These are phyloP conservation scores for Urosaurus nigricauda DNA, from an alignment of 2,797 vertebrate genomes.

Conservation along the genomic window DNA sequence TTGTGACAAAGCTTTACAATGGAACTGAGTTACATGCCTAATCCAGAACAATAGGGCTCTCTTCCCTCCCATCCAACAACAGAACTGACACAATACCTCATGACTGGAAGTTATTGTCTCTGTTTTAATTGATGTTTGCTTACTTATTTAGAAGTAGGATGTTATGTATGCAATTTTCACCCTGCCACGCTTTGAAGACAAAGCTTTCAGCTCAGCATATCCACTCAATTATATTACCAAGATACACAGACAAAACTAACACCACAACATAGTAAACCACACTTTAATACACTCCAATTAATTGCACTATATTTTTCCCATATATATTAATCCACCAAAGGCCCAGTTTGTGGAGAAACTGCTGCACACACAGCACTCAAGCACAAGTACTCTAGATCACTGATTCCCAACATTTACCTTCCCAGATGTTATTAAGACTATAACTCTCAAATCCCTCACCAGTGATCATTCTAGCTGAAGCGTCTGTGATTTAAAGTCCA, in stretches of 20 bases:
- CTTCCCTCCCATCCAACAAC: conserved; percentile 65
- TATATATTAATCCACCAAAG: background rate
- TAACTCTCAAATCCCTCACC: too few relatives aligned
- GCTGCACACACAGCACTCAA: background rate
- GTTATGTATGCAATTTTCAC: conserved; percentile 42
- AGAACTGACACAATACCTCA: conserved; percentile 59
- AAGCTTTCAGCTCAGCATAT: conserved; percentile 50
- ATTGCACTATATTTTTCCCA: background rate
- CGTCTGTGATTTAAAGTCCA: too few relatives aligned
- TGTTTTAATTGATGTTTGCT: conserved; percentile 59
- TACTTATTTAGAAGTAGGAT: conserved; percentile 57
- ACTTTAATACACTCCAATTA: conserved; percentile 21
- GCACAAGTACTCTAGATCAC: too few relatives aligned
- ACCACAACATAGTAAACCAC: conserved; percentile 45
- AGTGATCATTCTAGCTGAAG: too few relatives aligned
- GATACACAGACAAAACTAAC: conserved; percentile 33
- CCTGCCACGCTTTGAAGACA: conserved; percentile 48
- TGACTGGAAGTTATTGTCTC: conserved; percentile 59
- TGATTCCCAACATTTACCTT: too few relatives aligned
- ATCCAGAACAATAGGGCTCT: conserved; percentile 68
- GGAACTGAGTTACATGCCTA: conserved; percentile 58
- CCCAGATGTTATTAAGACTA: too few relatives aligned
- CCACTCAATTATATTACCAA: conserved; percentile 44
- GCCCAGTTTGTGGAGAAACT: background rate
- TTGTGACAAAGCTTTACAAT: conserved; percentile 62